These are phyloP conservation scores for Noctua janthina DNA, from an alignment of 2,888 invertebrate species.

Conservation along the genomic window DNA sequence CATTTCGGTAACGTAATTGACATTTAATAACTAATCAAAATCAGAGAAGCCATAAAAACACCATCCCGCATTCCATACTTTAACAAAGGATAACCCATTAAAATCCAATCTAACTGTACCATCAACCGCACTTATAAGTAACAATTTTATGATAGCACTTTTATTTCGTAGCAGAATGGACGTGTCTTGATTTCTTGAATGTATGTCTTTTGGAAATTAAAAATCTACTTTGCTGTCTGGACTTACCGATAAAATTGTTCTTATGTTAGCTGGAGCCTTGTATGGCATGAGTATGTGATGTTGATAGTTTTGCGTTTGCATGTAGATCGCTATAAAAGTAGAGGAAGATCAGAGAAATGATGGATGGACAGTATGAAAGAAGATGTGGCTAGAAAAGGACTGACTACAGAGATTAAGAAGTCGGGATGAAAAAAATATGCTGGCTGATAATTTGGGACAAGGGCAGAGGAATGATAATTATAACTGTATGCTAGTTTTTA, in stretches of 20 bases:
- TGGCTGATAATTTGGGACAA: neutral
- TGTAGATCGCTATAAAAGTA: neutral
- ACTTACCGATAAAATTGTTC: neutral
- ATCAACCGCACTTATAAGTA: neutral
- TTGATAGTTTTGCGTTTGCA: neutral
- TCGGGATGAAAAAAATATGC: neutral
- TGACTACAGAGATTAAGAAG: neutral
- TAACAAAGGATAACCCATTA: slow-evolving; percentile 52
- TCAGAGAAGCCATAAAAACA: slow-evolving; percentile 1
- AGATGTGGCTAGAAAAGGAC: neutral
- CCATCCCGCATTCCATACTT: slow-evolving; percentile 27
- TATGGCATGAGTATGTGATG: neutral
- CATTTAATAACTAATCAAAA: slow-evolving; percentile 3
- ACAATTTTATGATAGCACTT: neutral
- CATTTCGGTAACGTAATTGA: neutral
- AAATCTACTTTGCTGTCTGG: neutral
- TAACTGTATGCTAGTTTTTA: neutral
- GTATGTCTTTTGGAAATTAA: neutral
- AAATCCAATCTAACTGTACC: slow-evolving; percentile 39
- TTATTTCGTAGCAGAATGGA: neutral
- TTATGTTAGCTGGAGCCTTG: neutral
- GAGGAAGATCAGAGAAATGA: neutral
- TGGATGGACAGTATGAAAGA: neutral
- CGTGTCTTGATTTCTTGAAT: neutral
- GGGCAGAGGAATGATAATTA: neutral